Base-by-base conservation (phyloP, 2,797 vertebrate species). In the Cirrhinus molitorella region DNA sequence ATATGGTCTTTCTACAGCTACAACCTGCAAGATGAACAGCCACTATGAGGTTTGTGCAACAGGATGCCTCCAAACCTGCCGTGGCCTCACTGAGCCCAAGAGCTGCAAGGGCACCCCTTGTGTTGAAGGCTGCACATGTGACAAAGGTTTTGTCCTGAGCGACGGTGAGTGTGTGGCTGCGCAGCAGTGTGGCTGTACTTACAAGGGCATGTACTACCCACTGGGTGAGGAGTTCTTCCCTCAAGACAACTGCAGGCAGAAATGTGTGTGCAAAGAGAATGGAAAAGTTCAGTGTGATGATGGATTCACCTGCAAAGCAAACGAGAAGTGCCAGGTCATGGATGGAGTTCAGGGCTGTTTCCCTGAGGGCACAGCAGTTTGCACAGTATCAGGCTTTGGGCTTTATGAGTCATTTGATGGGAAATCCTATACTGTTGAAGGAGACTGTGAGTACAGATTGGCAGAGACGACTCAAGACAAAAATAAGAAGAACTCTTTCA, bases 341-440 rank as follows among this genome's bases (percentile, higher is more conserved):
- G 77, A 87, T 0, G 94, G 95, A 0, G 19, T 87, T 16, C 85
- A 87, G 80, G 93, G 91, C 8, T 96, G 96, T 0, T 86, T 93
- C 59, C 77, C 93, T 0, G 19, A 85, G 1, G 87, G 86, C 0
- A 93, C 87, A 2, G 89, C 88, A 23, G 89, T 88, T 59, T 96
- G 96, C 72, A 85, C 92, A 10, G 87, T 93, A 0, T 82, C 90
- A 0, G 94, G 95, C 0, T 90, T 92, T 2, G 89, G 92, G 1
- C 90, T 89, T 34, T 94, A 94, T 85, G 67, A 79, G 80, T 91
- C 93, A 10, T 96, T 95, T 0, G 95, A 96, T 0, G 92, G 94
- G 3, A 79, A 0, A 3, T 23, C 16, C 13, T 88, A 91, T 16
- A 84, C 72, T 19, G 90, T 93, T 47, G 88, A 87, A 53, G 94